Percentiles rank a stretch among this genome's conserved stretches.
These are phyloP conservation scores for Volucella bombylans DNA, from an alignment of 2,888 invertebrate genomes.

Conservation along the genomic window DNA sequence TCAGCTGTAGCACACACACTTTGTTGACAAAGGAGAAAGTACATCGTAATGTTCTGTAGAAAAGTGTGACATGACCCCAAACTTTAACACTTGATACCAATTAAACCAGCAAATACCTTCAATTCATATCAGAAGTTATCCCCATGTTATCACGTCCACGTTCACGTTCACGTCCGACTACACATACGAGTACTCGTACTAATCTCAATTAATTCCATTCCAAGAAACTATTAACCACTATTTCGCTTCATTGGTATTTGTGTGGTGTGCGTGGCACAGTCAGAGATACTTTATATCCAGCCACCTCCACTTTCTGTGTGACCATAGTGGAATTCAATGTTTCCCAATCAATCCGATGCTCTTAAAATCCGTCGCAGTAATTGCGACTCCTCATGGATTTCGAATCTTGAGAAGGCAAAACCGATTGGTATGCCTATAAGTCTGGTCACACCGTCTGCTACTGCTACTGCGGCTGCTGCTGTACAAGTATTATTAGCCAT, in stretches of 20 bases:
- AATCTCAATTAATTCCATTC: constrained; percentile 43
- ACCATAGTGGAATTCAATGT: no score
- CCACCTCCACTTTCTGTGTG: no score
- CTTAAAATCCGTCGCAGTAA: no score
- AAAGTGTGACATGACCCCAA: neutral
- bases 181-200: neutral
- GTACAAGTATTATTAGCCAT: constrained; percentile 39
- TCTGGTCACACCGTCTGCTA: no score
- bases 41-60: neutral
- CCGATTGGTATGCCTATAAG: no score
- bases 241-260: neutral
- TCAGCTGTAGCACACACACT: no score
- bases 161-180: neutral
- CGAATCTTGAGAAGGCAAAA: no score
- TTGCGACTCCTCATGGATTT: no score
- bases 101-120: constrained; percentile 36
- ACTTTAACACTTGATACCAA: constrained; percentile 27
- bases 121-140: constrained; percentile 15
- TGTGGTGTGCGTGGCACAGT: no score
- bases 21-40: no score
- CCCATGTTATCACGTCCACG: constrained; percentile 28
- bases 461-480: no score
- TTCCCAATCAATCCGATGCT: no score
- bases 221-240: constrained; percentile 48
- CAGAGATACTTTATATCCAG: neutral